These are phyloP conservation scores for Megaceryle alcyon DNA, from an alignment of 2,797 vertebrate species.

Conservation along the genomic window DNA sequence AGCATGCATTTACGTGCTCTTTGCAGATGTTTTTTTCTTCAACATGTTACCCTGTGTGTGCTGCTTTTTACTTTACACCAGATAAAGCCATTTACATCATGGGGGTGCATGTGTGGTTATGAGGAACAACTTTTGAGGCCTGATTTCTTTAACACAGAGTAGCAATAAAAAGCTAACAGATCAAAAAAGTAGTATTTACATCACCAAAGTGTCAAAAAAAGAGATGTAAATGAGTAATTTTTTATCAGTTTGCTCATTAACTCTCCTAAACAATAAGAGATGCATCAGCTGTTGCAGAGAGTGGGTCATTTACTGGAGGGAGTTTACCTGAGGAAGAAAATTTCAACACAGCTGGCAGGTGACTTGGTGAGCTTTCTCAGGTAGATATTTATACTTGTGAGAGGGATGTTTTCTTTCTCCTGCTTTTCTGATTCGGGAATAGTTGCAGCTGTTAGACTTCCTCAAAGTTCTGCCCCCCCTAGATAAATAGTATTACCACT, in stretches of 20 bases:
- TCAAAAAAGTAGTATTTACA: not conserved
- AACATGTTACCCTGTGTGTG: not conserved
- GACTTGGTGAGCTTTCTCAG: not conserved
- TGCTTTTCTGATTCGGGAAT: not conserved
- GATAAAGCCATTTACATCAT: not conserved
- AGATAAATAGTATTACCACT: not conserved
- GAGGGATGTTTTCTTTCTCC: not conserved
- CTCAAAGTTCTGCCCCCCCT: not conserved
- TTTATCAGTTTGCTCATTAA: not conserved
- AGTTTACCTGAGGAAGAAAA: not conserved
- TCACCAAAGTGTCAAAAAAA: not conserved
- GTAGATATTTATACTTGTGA: not conserved
- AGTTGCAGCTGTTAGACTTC: not conserved
- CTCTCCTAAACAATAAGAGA: not conserved
- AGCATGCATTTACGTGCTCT: not conserved
- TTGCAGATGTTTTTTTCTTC: not conserved
- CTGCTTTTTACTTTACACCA: not conserved
- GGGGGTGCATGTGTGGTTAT: not conserved
- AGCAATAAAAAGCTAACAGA: not conserved
- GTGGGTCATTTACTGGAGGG: not conserved
- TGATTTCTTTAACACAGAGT: not conserved
- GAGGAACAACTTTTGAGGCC: not conserved
- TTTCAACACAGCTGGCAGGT: not conserved
- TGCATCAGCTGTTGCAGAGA: not conserved
- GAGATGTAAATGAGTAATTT: fast-evolving